Evolutionary conservation across 2,113 vertebrate genomes (phyloP).

Genomic region (Urocynchramus pylzowi): DNA sequence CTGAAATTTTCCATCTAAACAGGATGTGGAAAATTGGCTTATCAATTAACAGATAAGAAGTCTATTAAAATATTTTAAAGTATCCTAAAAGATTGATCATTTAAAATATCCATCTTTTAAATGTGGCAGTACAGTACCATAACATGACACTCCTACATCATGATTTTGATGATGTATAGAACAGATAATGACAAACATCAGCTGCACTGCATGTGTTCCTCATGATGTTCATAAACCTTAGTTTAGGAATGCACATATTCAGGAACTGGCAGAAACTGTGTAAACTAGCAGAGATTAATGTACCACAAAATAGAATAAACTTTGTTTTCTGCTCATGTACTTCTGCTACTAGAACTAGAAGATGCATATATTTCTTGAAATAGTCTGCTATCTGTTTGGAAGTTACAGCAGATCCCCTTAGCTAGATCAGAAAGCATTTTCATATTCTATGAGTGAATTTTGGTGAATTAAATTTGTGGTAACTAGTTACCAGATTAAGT

Average conservation of each 20-base stretch:
- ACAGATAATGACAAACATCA: conserved; percentile 47
- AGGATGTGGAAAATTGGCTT: background rate
- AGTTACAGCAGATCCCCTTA: background rate
- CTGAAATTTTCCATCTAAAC: background rate
- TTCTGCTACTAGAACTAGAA: background rate
- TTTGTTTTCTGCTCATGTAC: background rate
- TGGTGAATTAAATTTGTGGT: background rate
- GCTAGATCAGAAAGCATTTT: background rate
- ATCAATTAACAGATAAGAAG: background rate
- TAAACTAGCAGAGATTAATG: background rate
- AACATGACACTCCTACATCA: conserved; percentile 38
- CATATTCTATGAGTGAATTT: background rate
- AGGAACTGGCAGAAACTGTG: background rate
- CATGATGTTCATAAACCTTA: conserved; percentile 20
- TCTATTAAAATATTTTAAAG: background rate
- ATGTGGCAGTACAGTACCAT: conserved; percentile 25
- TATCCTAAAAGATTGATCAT: background rate
- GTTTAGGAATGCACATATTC: conserved; percentile 11
- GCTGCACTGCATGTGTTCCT: conserved; percentile 2
- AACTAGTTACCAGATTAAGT: background rate
- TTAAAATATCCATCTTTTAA: conserved; percentile 27
- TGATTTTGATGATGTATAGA: conserved; percentile 24
- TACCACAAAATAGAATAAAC: background rate
- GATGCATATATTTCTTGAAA: background rate
- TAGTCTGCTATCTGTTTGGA: background rate